Percentiles rank a stretch among this genome's conserved stretches.
Evolutionary conservation across 2,888 invertebrate species (phyloP).

Genomic region (Anaspis maculata): DNA sequence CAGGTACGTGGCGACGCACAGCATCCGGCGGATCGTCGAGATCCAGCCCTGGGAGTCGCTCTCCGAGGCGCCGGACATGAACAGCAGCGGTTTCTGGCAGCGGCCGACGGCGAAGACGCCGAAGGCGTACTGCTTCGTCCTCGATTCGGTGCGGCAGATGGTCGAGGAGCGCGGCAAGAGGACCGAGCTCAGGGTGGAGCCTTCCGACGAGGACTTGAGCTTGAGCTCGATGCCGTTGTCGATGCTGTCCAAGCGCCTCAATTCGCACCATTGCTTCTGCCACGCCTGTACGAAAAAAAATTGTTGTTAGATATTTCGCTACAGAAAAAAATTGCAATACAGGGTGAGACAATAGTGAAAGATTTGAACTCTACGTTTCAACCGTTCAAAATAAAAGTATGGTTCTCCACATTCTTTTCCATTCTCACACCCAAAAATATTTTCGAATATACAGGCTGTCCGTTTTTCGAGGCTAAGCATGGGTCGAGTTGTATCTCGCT

Average conservation of each 20-base stretch:
- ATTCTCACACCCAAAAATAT: no score
- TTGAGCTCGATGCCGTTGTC: conserved; percentile 49
- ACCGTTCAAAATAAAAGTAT: no score
- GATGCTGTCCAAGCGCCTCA: conserved; percentile 48
- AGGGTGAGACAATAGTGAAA: neutral
- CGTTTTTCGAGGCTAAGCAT: no score
- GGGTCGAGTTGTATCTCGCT: no score
- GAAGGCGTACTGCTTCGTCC: conserved; percentile 59
- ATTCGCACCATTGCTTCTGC: conserved; percentile 59
- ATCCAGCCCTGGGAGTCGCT: conserved; percentile 64
- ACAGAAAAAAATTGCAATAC: conserved; percentile 4
- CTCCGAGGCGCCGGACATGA: conserved; percentile 55
- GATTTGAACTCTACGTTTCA: no score
- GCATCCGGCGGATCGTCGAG: conserved; percentile 49
- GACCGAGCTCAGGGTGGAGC: conserved; percentile 40
- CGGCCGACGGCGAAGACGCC: conserved; percentile 54
- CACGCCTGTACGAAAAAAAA: conserved; percentile 45
- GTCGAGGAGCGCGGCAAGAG: conserved; percentile 52
- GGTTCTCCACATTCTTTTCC: no score
- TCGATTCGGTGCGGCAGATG: conserved; percentile 57
- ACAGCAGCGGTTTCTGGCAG: conserved; percentile 54
- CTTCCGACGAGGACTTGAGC: conserved; percentile 45
- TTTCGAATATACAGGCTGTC: no score
- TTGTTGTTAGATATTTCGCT: conserved; percentile 6
- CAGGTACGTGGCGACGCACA: conserved; percentile 40